Evolutionary conservation across 1,140 invertebrate species (phyloP).

Genomic region (Thaumatotibia leucotreta): DNA sequence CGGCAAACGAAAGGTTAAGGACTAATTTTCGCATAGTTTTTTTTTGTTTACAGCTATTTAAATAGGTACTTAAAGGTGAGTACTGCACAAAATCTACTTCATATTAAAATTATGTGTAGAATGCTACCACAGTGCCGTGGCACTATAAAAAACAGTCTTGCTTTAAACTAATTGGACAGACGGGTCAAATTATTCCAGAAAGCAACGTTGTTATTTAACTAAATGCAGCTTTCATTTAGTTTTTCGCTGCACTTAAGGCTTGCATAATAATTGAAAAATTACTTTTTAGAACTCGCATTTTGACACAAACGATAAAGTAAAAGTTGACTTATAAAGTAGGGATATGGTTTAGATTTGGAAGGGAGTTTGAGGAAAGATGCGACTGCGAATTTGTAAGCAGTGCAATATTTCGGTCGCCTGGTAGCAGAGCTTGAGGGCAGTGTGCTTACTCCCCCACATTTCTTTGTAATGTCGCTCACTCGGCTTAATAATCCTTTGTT

Average conservation of each 20-base stretch:
- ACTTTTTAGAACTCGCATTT: not conserved
- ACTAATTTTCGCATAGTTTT: too few relatives aligned
- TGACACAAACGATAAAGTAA: not conserved
- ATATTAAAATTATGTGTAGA: too few relatives aligned
- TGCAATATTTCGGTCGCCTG: slow-evolving; percentile 1
- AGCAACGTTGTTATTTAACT: slow-evolving; percentile 3
- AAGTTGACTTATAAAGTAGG: not conserved
- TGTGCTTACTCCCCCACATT: not conserved
- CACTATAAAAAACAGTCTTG: too few relatives aligned
- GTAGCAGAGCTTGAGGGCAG: not conserved
- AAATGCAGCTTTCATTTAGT: slow-evolving; percentile 5
- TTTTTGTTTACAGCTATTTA: too few relatives aligned
- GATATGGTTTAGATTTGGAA: not conserved
- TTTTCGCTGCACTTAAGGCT: slow-evolving; percentile 1
- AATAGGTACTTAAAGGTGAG: too few relatives aligned
- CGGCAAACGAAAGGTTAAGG: too few relatives aligned
- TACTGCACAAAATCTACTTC: too few relatives aligned
- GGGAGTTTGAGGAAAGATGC: not conserved
- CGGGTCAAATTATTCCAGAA: not conserved
- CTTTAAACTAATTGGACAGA: not conserved
- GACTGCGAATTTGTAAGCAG: not conserved
- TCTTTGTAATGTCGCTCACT: slow-evolving; percentile 11
- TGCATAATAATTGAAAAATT: not conserved
- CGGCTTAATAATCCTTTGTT: slow-evolving; percentile 10
- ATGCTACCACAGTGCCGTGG: too few relatives aligned